phyloP scores from a whole-genome alignment of 1,140 invertebrate species.

The Aphelenchoides besseyi region DNA sequence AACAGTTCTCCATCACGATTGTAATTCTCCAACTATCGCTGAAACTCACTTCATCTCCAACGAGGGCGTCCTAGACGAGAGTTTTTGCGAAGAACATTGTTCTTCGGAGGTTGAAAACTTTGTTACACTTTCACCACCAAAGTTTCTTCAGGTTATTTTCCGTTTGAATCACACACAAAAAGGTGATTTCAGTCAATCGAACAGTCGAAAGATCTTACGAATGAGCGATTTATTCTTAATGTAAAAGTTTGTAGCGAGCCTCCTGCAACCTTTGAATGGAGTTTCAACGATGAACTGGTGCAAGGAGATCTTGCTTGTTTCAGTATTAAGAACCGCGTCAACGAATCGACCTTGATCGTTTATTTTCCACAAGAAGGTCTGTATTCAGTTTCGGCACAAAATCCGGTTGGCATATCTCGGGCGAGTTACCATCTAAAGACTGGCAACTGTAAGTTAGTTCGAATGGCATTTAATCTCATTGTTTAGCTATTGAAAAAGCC shows the following conservation, averaged over 20 bases:
- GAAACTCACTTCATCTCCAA: conserved; percentile 52
- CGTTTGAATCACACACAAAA: background rate
- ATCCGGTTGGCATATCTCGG: conserved; percentile 57
- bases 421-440: conserved; percentile 39
- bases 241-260: conserved; percentile 48
- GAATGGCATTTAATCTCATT: background rate
- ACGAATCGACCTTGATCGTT: conserved; percentile 50
- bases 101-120: conserved; percentile 57
- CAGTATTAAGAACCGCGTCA: conserved; percentile 47
- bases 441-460: background rate
- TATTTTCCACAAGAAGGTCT: conserved; percentile 49
- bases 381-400: conserved; percentile 48
- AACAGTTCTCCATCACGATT: conserved; percentile 31
- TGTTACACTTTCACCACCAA: conserved; percentile 49
- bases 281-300: conserved; percentile 31
- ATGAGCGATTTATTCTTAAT: conserved; percentile 48
- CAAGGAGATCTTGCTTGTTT: conserved; percentile 24
- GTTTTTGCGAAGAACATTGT: conserved; percentile 59
- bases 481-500: too few relatives aligned
- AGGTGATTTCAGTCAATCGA: conserved; percentile 42
- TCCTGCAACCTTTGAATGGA: conserved; percentile 53
- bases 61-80: conserved; percentile 47
- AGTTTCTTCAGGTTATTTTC: conserved; percentile 36
- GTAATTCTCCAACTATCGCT: conserved; percentile 39
- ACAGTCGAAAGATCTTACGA: conserved; percentile 42